Evolutionary conservation across 2,113 vertebrate genomes (phyloP), one percentile per base, ranked within the genome.

Genomic region (Kobus ellipsiprymnus): DNA sequence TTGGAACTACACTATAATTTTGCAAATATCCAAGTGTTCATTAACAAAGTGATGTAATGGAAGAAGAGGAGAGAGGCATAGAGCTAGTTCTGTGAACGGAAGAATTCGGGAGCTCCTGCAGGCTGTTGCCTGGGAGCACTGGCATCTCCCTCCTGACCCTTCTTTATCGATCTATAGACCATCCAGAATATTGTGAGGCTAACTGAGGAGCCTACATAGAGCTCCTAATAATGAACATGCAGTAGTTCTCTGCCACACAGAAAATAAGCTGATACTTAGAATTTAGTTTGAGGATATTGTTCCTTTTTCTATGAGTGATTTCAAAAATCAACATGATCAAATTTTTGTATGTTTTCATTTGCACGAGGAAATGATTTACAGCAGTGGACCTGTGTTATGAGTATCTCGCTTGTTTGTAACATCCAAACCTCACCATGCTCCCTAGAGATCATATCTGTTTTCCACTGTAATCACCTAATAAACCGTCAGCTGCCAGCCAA

Each of bases 371-470:
- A 92, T 90, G 74, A 52, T 62, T 98, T 93, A 36, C n/a, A 80
- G 2, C 64, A 48, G 13, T 91, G 50, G 91, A 67, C 67, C 95
- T 88, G 74, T 98, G 95, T 98, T 99, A 97, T 95, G 97, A 98
- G 94, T 97, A 92, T 95, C 94, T 97, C 82, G 55, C 93, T 98
- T 98, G 96, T 98, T 99, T 98, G 95, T 97, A 97, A 97, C 15
- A 57, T 96, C 86, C 82, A 88, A 98, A 98, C 98, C 98, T 98
- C 98, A 50, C 94, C 60, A 44, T 11, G 27, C 77, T 98, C 98
- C 98, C 98, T 90, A 90, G 98, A 98, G 98, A 97, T 48, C 25
- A 13, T 92, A 62, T 98, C 95, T 98, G 96, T 98, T 99, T 98
- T 98, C 96, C 96, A 64, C 60, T 98, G 84, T 96, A 27, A n/a